Percentiles rank a stretch among this genome's conserved stretches.
Conservation (phyloP, 2,113 vertebrate genomes). For the Rhodinocichla rosea region DNA sequence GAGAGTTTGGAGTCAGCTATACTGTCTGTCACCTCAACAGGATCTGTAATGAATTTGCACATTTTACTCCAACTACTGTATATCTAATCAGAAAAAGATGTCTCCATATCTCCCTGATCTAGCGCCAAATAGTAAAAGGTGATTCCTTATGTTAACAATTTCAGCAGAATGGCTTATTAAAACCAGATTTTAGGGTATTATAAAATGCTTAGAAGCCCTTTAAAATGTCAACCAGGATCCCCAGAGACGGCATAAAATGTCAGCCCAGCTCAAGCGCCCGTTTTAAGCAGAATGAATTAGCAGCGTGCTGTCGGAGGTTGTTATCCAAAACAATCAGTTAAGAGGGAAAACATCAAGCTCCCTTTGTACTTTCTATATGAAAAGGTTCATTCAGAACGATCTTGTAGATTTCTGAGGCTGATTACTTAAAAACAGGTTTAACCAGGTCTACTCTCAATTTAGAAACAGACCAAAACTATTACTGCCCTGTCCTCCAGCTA, state of each 20-base stretch:
- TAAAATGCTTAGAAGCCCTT: conserved; percentile 99
- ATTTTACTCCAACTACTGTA: conserved; percentile 88
- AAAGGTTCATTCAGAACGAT: conserved; percentile 70
- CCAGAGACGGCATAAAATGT: conserved; percentile 95
- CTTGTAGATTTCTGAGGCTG: conserved; percentile 62
- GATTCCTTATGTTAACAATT: conserved; percentile 91
- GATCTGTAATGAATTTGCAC: conserved; percentile 93
- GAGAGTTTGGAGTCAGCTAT: conserved; percentile 42
- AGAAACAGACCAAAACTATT: conserved; percentile 61
- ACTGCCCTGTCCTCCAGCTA: conserved; percentile 16
- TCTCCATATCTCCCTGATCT: conserved; percentile 79
- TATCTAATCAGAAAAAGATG: conserved; percentile 99
- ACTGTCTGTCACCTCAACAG: conserved; percentile 70
- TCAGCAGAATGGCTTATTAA: conserved; percentile 92
- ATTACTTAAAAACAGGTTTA: conserved; percentile 62
- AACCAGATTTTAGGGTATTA: conserved; percentile 98
- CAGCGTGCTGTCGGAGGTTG: conserved; percentile 85
- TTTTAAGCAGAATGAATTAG: conserved; percentile 99
- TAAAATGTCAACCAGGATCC: conserved; percentile 99
- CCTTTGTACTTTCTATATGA: conserved; percentile 74
- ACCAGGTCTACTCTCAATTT: conserved; percentile 45
- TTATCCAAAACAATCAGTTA: conserved; percentile 94
- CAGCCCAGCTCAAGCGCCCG: conserved; percentile 90
- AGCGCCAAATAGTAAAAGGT: conserved; percentile 82
- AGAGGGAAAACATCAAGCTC: conserved; percentile 74